Base-by-base conservation (phyloP, 2,113 vertebrate genomes). In the Tragulus kanchil region DNA sequence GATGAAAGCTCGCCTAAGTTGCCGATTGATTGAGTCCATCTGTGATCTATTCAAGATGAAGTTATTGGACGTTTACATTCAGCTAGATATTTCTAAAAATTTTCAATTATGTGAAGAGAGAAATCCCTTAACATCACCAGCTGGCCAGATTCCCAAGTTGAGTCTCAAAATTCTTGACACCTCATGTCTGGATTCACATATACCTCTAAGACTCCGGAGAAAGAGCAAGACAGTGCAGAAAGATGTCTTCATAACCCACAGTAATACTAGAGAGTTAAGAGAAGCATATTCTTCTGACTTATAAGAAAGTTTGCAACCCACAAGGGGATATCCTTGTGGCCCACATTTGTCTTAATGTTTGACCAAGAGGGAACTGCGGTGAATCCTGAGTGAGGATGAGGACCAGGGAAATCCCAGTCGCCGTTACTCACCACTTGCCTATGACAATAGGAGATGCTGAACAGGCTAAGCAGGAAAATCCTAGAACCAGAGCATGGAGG, bases 41-140 rank as follows among this genome's bases (percentile, higher is more conserved):
- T 82, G 12, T 58, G 6, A 14, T 17, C 54, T 45, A 61, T 52
- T 78, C 59, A 95, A 59, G 45, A 84, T 52, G 64, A 71, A 83
- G 23, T 91, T 84, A 61, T 67, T 85, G 83, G 42, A 50, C 26
- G 62, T 65, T 90, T 85, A 67, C 23, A 65, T 42, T 83, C 31
- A 93, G 64, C 12, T 64, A 96, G 48, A 3, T 31, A 28, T 71
- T 94, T 78, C 54, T 36, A 73, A 88, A 85, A 45, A 69, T 89
- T 54, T 79, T 50, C 17, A 64, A 36, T 28, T 8, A 90, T 54
- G 3, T 83, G 31, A 83, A 62, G 11, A 85, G 17, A 85, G 36
- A 6, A 58, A 64, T 28, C 17, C 83, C 54, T 62, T 25, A 12
- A 13, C 36, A 31, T 67, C 42, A 89, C 36, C 59, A 71, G 12